phyloP scores from a whole-genome alignment of 2,113 vertebrate species.

The Tragelaphus scriptus region DNA sequence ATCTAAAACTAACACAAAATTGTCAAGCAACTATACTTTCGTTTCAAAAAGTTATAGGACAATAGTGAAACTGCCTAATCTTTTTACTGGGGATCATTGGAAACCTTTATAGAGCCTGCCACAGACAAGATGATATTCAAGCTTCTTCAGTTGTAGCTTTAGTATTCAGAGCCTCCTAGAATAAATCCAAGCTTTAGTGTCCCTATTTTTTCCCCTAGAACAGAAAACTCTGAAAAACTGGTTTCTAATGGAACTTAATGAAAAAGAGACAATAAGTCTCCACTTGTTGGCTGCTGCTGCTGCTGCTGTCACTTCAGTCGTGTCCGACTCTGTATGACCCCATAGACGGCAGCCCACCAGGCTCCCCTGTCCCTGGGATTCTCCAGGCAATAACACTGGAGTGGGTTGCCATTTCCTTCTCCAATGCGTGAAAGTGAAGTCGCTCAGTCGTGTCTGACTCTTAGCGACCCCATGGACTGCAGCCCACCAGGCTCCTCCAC shows the following conservation, averaged over 20 bases:
- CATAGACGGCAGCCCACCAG: too few species aligned
- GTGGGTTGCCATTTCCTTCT: too few species aligned
- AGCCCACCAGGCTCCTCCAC: too few species aligned
- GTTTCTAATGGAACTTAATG: neutral
- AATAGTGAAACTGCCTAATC: neutral
- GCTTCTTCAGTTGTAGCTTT: neutral
- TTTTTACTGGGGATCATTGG: neutral
- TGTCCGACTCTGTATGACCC: too few species aligned
- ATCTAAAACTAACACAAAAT: neutral
- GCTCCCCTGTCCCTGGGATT: too few species aligned
- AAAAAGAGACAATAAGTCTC: neutral
- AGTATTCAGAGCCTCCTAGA: neutral
- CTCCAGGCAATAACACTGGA: too few species aligned
- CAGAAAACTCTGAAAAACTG: neutral
- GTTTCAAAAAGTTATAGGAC: neutral
- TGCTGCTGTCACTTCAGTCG: too few species aligned
- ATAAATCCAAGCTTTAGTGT: neutral
- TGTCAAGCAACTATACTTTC: neutral
- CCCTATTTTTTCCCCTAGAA: neutral
- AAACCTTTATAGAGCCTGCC: neutral
- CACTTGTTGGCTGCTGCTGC: neutral
- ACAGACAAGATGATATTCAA: neutral
- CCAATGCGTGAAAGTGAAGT: too few species aligned
- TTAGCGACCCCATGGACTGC: too few species aligned
- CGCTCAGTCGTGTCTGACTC: too few species aligned